phyloP scores from a whole-genome alignment of 2,797 vertebrate genomes.

The Phataginus tetradactyla region DNA sequence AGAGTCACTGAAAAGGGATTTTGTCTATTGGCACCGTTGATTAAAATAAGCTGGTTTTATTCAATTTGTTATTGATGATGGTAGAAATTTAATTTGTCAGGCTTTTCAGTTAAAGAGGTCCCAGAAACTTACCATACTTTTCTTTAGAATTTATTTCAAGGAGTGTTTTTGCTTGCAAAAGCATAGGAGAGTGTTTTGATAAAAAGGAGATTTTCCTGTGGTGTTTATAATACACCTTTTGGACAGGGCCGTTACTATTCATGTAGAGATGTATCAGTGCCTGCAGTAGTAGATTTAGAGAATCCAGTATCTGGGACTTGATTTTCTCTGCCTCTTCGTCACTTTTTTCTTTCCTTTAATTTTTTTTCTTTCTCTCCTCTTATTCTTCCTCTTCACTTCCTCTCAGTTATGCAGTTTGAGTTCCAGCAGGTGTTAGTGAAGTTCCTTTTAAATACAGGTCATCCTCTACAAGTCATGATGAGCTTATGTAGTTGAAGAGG shows the following conservation, averaged over 20 bases:
- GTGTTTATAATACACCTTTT: neutral
- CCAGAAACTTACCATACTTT: neutral
- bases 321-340: neutral
- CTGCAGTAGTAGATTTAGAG: neutral
- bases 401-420: neutral
- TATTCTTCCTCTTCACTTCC: neutral
- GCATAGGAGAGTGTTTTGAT: constrained; percentile 2
- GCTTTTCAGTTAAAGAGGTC: neutral
- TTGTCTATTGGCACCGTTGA: neutral
- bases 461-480: neutral
- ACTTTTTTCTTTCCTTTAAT: neutral
- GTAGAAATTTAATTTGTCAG: constrained; percentile 41
- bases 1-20: neutral
- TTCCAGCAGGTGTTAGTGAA: neutral
- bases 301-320: neutral
- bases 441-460: neutral
- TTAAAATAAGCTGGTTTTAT: constrained; percentile 37
- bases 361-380: neutral
- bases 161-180: neutral
- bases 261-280: neutral
- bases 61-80: neutral
- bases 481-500: neutral
- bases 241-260: neutral
- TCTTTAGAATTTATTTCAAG: neutral
- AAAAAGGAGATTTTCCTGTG: neutral